A percentile compares a stretch with the other conserved stretches of the same genome.
phyloP scores from a whole-genome alignment of 2,888 invertebrate species.

The Pterobdella sp. region DNA sequence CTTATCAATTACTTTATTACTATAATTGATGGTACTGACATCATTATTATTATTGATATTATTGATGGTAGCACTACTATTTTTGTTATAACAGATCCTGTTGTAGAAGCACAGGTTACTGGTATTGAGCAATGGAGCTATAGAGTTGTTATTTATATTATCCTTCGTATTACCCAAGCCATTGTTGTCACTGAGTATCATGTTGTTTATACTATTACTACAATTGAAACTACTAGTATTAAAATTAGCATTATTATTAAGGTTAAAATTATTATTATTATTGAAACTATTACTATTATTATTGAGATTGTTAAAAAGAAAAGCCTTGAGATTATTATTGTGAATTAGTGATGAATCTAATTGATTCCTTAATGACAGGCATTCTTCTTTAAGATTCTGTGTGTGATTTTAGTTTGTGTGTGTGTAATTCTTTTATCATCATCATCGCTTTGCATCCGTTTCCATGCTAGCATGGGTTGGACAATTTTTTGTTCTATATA shows the following conservation, averaged over 20 bases:
- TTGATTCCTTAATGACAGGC: constrained; percentile 62
- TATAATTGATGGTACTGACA: background rate
- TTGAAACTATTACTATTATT: background rate
- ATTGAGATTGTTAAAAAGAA: background rate
- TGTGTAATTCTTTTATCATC: no score
- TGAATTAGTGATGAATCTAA: background rate
- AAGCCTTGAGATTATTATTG: background rate
- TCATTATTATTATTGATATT: background rate
- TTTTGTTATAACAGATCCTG: no score
- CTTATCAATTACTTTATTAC: background rate
- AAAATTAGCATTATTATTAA: background rate
- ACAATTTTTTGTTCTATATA: no score
- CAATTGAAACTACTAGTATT: background rate
- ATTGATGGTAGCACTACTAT: no score
- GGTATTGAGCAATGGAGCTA: no score
- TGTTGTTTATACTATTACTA: background rate
- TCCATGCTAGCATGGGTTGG: no score
- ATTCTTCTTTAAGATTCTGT: constrained; percentile 65
- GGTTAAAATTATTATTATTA: constrained; percentile 4
- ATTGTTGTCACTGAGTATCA: background rate
- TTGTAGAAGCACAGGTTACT: no score
- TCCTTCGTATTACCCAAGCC: background rate
- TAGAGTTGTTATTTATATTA: no score
- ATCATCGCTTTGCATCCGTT: no score
- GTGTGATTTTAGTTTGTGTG: no score